Percentiles rank a stretch among this genome's conserved stretches.
Conservation (phyloP, 2,888 invertebrate species). For the Hemistola chrysoprasaria region DNA sequence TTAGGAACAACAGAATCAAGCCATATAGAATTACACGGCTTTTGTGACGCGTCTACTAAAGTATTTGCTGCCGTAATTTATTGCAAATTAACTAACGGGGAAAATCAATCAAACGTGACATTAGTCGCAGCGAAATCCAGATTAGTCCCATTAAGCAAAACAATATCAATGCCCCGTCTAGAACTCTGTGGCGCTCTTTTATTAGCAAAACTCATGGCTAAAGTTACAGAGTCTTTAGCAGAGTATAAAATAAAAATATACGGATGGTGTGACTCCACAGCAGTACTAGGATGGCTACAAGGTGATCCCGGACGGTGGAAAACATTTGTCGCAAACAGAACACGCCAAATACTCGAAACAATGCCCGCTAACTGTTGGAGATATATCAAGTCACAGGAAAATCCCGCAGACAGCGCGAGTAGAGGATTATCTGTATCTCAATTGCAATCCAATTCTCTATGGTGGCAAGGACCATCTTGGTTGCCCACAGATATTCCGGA, state of each 20-base stretch:
- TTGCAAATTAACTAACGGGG: too few species aligned
- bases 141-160: slow-evolving; percentile 7
- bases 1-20: background rate
- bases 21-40: slow-evolving; percentile 8
- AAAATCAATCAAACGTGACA: too few species aligned
- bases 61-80: too few species aligned
- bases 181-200: too few species aligned
- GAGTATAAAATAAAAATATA: slow-evolving; percentile 12
- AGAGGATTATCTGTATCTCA: slow-evolving; percentile 15
- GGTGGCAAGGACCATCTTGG: slow-evolving; percentile 28
- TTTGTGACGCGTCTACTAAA: too few species aligned
- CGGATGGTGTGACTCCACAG: slow-evolving; percentile 26
- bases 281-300: slow-evolving; percentile 25
- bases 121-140: slow-evolving; percentile 11
- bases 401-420: slow-evolving; percentile 23
- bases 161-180: slow-evolving; percentile 9
- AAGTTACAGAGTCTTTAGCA: background rate
- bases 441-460: slow-evolving; percentile 10
- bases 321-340: slow-evolving; percentile 27
- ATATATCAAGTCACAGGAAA: slow-evolving; percentile 20
- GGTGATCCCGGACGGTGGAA: slow-evolving; percentile 24
- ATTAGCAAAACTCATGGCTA: slow-evolving; percentile 7
- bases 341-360: slow-evolving; percentile 8
- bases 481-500: too few species aligned
- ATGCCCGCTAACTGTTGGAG: slow-evolving; percentile 10